A percentile compares a stretch with the other conserved stretches of the same genome.
These are phyloP conservation scores for Emydocephalus ijimae DNA, from an alignment of 2,113 vertebrate genomes.

Conservation along the genomic window DNA sequence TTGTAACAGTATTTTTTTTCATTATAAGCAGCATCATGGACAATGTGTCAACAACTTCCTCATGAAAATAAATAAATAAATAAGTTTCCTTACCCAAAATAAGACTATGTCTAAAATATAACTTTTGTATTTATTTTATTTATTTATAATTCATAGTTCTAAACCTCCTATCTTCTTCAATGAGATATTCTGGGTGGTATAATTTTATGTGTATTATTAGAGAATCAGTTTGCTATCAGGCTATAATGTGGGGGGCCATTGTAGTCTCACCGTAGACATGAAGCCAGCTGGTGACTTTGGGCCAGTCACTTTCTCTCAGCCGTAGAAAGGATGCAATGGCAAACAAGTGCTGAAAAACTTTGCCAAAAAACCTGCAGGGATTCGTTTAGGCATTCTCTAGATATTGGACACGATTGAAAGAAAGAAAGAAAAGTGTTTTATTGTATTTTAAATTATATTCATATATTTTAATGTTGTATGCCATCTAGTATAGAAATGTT, in stretches of 20 bases:
- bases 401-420: neutral
- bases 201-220: neutral
- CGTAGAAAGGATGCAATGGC: neutral
- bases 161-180: no score
- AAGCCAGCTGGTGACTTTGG: neutral
- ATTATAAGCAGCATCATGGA: neutral
- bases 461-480: neutral
- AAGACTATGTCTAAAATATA: neutral
- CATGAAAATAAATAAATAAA: neutral
- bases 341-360: neutral
- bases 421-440: neutral
- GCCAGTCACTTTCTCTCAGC: neutral
- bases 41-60: neutral
- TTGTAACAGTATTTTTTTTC: neutral
- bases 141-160: no score
- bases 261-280: neutral
- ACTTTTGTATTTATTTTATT: no score
- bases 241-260: neutral
- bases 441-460: neutral
- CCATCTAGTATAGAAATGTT: neutral
- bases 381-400: neutral
- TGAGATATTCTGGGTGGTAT: neutral
- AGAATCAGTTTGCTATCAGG: no score
- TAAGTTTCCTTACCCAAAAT: no score
- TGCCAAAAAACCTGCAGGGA: neutral